phyloP scores from a whole-genome alignment of 2,113 vertebrate species.

The Cyprinodon tularosa region DNA sequence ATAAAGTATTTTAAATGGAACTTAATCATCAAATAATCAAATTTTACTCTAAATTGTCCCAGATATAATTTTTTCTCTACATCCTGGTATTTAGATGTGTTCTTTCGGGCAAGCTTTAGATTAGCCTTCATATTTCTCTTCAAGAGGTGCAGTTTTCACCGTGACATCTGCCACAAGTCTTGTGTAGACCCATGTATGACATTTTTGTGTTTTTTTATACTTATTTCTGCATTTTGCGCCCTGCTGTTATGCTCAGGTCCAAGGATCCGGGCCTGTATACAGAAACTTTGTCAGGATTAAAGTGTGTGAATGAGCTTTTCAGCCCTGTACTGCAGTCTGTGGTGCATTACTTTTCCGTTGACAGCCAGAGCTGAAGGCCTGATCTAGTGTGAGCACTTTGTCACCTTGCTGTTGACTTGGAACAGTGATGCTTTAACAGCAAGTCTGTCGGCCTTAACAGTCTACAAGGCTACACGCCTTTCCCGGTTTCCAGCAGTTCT shows the following conservation, averaged over 20 bases:
- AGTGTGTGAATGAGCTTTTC: not conserved
- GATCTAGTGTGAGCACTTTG: slow-evolving; percentile 44
- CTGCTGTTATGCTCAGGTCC: not conserved
- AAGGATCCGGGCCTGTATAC: not conserved
- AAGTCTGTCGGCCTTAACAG: slow-evolving; percentile 11
- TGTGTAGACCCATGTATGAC: too few relatives aligned
- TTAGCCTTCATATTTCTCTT: too few relatives aligned
- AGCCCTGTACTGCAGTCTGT: not conserved
- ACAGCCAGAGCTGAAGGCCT: slow-evolving; percentile 38
- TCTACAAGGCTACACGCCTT: not conserved
- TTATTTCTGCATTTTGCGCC: too few relatives aligned
- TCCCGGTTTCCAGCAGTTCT: slow-evolving; percentile 13
- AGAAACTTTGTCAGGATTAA: not conserved
- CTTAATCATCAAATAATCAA: too few relatives aligned
- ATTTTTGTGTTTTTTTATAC: too few relatives aligned
- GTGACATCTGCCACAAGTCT: too few relatives aligned
- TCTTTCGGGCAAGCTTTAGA: too few relatives aligned
- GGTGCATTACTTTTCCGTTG: slow-evolving; percentile 27
- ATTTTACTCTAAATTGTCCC: too few relatives aligned
- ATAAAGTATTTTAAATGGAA: too few relatives aligned
- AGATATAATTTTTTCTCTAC: too few relatives aligned
- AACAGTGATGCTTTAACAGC: slow-evolving; percentile 33
- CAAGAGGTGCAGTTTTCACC: too few relatives aligned
- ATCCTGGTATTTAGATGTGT: too few relatives aligned
- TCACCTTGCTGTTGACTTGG: slow-evolving; percentile 48